These are phyloP conservation scores for Shinisaurus crocodilurus DNA, from an alignment of 2,113 vertebrate species.

Conservation along the genomic window DNA sequence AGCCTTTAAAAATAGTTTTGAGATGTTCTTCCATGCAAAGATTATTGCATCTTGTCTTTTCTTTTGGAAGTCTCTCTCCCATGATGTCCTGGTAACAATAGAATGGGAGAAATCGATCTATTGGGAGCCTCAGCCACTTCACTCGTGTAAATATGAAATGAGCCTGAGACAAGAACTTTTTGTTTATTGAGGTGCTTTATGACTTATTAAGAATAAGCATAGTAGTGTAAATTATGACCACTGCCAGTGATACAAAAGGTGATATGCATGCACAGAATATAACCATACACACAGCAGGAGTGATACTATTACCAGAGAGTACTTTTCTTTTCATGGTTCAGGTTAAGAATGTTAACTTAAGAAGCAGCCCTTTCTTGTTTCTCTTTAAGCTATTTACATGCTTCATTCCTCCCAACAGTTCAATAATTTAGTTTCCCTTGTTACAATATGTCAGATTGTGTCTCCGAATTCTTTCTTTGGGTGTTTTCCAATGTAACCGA, in stretches of 20 bases:
- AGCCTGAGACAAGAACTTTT: not conserved
- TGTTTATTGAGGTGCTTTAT: not conserved
- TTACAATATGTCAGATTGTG: not conserved
- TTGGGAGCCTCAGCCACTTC: not conserved
- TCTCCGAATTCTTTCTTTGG: not conserved
- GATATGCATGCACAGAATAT: not conserved
- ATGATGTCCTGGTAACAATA: not conserved
- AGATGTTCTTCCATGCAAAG: accelerated
- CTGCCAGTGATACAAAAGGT: not conserved
- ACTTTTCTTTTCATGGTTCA: not conserved
- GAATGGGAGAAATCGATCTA: not conserved
- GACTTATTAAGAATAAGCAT: not conserved
- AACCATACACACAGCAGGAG: not conserved
- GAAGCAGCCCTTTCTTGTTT: not conserved
- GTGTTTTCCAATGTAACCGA: not conserved
- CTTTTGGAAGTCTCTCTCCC: not conserved
- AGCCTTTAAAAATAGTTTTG: not conserved
- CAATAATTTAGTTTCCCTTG: slow-evolving; percentile 8
- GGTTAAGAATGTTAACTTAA: not conserved
- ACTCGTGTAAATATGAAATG: not conserved
- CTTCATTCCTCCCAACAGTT: not conserved
- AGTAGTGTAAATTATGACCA: not conserved
- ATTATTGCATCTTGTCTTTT: not conserved
- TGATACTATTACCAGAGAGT: not conserved
- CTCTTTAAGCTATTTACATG: not conserved